Evolutionary conservation across 1,140 invertebrate species (phyloP), one percentile per base, ranked within the genome.

Genomic region (Caenorhabditis inopinata): DNA sequence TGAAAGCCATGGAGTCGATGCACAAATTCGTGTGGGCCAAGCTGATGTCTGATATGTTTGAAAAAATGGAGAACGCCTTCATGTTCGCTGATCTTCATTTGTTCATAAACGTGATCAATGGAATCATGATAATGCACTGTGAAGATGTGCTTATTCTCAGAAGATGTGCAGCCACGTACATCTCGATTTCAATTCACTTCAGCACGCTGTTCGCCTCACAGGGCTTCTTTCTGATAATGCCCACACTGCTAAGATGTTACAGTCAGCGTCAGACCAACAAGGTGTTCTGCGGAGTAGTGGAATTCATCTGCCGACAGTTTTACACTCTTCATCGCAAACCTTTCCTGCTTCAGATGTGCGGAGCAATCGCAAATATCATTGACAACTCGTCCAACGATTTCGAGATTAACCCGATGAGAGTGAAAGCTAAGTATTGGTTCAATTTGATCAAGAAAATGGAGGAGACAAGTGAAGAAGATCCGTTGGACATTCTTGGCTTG

Each of bases 21-120:
- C 96, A 99, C 89, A 99, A 99, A 90, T 96, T 97, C 87, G 95
- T 96, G 92, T 99, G 97, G 97, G 94, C 96, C 1, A 93, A 90
- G 82, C 90, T 99, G 23, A 96, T 99, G 84, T 93, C 94, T 0
- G 92, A 95, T 58, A 97, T 99, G 95, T 99, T 99, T 88, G 95
- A 96, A 90, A 95, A 95, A 0, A 99, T 99, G 95, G 95, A 95
- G 16, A 97, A 98, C 87, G 98, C 98, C 87, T 96, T 95, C 0
- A 97, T 97, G 88, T 96, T 96, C 0, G 93, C 94, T 46, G 97
- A 99, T 88, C 95, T 99, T 58, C 95, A 97, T 89, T 89, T 99
- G 38, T 99, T 99, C 86, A 90, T 99, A 14, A 99, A 98, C 90
- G 97, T 99, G 48, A 91, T 99, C 21, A 98, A 98, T 88, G 97